phyloP scores from a whole-genome alignment of 2,113 vertebrate species.

The Dicaeum eximium region DNA sequence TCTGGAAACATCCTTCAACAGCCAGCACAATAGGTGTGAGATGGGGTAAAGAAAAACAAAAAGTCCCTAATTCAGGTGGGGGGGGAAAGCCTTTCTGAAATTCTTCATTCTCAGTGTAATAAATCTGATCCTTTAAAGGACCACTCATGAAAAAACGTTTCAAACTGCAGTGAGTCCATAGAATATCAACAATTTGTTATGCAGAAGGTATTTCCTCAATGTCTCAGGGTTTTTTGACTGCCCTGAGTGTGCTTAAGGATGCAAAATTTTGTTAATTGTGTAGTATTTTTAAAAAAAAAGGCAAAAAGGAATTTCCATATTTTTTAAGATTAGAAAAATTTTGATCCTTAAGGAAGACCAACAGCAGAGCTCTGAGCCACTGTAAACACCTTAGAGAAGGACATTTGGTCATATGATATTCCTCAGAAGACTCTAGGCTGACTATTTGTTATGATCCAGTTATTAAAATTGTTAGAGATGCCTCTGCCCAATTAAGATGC shows the following conservation, averaged over 20 bases:
- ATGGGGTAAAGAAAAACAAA: neutral
- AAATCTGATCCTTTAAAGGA: neutral
- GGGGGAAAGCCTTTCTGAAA: rapidly evolving
- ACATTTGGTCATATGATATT: neutral
- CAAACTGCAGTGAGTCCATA: neutral
- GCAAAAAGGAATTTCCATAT: neutral
- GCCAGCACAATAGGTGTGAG: neutral
- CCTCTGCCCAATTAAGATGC: neutral
- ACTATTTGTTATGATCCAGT: neutral
- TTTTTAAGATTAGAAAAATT: neutral
- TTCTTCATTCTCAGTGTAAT: neutral
- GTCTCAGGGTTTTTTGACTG: neutral
- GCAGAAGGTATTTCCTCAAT: neutral
- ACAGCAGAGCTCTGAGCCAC: neutral
- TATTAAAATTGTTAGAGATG: neutral
- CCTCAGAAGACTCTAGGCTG: no score
- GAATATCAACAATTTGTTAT: neutral
- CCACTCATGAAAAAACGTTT: neutral
- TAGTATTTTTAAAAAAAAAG: neutral
- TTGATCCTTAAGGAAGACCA: neutral
- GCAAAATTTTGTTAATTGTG: neutral
- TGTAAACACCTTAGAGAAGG: neutral
- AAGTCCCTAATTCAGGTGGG: rapidly evolving
- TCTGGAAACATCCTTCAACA: neutral
- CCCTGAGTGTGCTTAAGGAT: neutral